These are phyloP conservation scores for Pseudococcus jackbeardsleyi DNA, from an alignment of 2,888 invertebrate species.

Conservation along the genomic window DNA sequence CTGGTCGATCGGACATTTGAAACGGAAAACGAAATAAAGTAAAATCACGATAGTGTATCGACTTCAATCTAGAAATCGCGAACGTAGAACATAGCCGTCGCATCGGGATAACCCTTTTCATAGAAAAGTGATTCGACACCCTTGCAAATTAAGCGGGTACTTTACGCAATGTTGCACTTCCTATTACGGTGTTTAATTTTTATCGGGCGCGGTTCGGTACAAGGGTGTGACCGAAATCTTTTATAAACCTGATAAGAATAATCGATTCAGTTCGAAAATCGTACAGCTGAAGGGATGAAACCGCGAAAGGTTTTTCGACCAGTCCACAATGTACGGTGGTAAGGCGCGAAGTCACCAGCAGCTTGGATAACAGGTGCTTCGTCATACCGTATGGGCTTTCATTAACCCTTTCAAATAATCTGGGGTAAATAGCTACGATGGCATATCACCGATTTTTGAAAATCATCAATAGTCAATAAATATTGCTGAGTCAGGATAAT, in stretches of 20 bases:
- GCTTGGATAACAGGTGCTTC: constrained; percentile 11
- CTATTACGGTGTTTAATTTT: constrained; percentile 32
- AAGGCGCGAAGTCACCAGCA: not conserved
- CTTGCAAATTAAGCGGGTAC: constrained; percentile 54
- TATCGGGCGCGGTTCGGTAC: constrained; percentile 7
- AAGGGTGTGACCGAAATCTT: constrained; percentile 49
- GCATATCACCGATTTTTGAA: too few relatives aligned
- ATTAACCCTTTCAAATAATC: too few relatives aligned
- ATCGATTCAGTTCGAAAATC: constrained; percentile 27
- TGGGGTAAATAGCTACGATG: too few relatives aligned
- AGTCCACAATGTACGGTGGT: not conserved
- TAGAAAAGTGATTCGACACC: not conserved
- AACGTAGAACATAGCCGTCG: too few relatives aligned
- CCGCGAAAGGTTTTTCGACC: constrained; percentile 30
- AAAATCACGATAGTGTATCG: not conserved
- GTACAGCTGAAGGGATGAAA: not conserved
- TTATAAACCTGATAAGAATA: constrained; percentile 50
- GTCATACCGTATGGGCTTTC: not conserved
- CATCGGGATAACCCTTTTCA: too few relatives aligned
- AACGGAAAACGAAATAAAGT: constrained; percentile 38
- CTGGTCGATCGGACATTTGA: not conserved
- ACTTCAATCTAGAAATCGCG: too few relatives aligned
- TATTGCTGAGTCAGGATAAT: too few relatives aligned
- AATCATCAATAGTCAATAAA: too few relatives aligned
- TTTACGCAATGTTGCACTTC: constrained; percentile 49